These are phyloP conservation scores for Carettochelys insculpta DNA, from an alignment of 2,113 vertebrate species.

Conservation along the genomic window DNA sequence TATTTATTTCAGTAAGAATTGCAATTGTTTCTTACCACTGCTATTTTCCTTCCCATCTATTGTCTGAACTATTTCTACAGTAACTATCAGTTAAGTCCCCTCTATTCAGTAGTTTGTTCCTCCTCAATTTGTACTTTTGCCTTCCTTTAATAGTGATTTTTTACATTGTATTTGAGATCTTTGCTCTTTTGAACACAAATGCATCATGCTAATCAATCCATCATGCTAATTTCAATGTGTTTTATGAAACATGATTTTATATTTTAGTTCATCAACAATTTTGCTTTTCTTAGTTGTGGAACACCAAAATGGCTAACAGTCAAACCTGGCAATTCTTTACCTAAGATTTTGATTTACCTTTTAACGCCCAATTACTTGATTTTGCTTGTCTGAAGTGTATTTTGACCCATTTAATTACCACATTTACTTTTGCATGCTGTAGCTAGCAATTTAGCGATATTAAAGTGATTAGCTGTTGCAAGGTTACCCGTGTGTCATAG, in stretches of 20 bases:
- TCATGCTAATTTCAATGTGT: conserved; percentile 41
- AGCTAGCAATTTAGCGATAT: background rate
- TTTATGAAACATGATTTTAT: background rate
- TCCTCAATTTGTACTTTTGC: conserved; percentile 21
- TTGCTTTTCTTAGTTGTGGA: background rate
- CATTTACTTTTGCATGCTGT: background rate
- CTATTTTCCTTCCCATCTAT: background rate
- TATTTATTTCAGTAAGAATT: background rate
- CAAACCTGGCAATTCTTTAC: background rate
- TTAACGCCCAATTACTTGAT: background rate
- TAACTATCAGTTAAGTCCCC: background rate
- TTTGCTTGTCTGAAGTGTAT: background rate
- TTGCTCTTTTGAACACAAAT: conserved; percentile 2
- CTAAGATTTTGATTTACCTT: background rate
- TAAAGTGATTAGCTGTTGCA: background rate
- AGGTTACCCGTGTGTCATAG: background rate
- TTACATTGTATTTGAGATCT: background rate
- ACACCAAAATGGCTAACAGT: background rate
- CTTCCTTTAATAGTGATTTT: conserved; percentile 37
- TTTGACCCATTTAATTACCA: background rate
- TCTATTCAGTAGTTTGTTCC: conserved; percentile 8
- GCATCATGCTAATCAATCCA: conserved; percentile 26
- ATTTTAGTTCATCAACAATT: conserved; percentile 2
- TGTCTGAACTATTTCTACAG: conserved; percentile 31
- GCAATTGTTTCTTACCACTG: background rate